A percentile compares a stretch with the other conserved stretches of the same genome.
These are phyloP conservation scores for Drosophila watanabei DNA, from an alignment of 1,140 invertebrate species.

Conservation along the genomic window DNA sequence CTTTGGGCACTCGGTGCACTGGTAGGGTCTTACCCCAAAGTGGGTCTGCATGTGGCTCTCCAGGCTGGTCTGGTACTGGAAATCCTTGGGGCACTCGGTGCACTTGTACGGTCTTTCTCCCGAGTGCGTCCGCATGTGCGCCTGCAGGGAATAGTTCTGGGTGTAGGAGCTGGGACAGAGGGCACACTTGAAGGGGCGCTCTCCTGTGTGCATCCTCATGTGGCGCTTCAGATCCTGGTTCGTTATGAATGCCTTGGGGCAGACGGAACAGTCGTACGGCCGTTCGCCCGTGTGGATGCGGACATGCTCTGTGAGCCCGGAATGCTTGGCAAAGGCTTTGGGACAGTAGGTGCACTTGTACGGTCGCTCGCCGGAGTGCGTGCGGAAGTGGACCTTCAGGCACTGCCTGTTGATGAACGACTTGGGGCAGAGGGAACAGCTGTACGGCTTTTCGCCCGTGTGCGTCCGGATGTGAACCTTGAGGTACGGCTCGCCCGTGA, in stretches of 20 bases:
- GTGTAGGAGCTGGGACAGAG: conserved; percentile 9
- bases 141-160: conserved; percentile 4
- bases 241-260: conserved; percentile 2
- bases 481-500: background rate
- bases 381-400: conserved; percentile 6
- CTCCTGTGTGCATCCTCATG: conserved; percentile 8
- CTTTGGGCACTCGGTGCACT: background rate
- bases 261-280: conserved; percentile 1
- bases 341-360: conserved; percentile 1
- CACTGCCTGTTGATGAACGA: conserved; percentile 5
- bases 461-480: conserved; percentile 7
- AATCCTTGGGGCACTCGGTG: conserved; percentile 4
- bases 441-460: conserved; percentile 7
- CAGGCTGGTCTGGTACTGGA: conserved; percentile 8
- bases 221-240: conserved; percentile 11
- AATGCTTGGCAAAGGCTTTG: conserved; percentile 4
- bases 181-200: conserved; percentile 1
- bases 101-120: conserved; percentile 1
- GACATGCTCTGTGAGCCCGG: background rate
- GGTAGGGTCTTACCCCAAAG: conserved; percentile 4
- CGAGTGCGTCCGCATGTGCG: background rate
- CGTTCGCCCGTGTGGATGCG: conserved; percentile 10
- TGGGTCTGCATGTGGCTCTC: conserved; percentile 6
- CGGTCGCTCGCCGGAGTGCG: conserved; percentile 2
- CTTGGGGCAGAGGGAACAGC: background rate